Evolutionary conservation across 2,113 vertebrate species (phyloP), one percentile per base, ranked within the genome.

Genomic region (Gila orcuttii): DNA sequence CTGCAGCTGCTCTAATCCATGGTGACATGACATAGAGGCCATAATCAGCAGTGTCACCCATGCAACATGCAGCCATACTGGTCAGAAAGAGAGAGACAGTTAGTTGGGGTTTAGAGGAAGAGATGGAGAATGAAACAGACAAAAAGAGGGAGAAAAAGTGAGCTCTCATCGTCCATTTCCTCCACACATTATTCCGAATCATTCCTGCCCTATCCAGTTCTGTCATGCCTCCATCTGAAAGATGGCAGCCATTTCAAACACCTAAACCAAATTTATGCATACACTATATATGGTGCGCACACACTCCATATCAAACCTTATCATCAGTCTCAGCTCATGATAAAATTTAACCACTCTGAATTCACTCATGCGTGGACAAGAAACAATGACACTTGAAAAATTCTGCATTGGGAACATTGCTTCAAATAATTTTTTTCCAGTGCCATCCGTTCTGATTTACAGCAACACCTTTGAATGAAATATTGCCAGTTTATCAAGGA

Each of bases 11-110:
- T 39, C 55, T 79, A 79, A 79, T 79, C 57, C 77, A 79, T 79
- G 57, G 11, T 62, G 52, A 62, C 77, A 39, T 62, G 31, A 79
- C 57, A 60, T 15, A 62, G 77, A 79, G 33, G 23, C 77, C 31
- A 79, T 79, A 79, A 62, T 79, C 55, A 79, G 57, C 57, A 79
- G 55, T 79, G 77, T 79, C 77, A 79, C 77, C 57, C 77, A 62
- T 79, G 55, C 77, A 79, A 77, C 75, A 77, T 77, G 28, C 50
- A 77, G 28, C 28, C 33, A 55, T 28, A 77, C 50, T 55, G 75
- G 75, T 68, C 25, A 52, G 42, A 50, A 42, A 66, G 6, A 45
- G 6, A 42, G 19, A 10, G 12, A n/a, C 15, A 62, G 50, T 33
- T 47, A 55, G 28, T 23, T 31, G 47, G 47, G 50, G 7, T 17